phyloP scores from a whole-genome alignment of 2,797 vertebrate genomes.

The Rousettus madagascariensis region DNA sequence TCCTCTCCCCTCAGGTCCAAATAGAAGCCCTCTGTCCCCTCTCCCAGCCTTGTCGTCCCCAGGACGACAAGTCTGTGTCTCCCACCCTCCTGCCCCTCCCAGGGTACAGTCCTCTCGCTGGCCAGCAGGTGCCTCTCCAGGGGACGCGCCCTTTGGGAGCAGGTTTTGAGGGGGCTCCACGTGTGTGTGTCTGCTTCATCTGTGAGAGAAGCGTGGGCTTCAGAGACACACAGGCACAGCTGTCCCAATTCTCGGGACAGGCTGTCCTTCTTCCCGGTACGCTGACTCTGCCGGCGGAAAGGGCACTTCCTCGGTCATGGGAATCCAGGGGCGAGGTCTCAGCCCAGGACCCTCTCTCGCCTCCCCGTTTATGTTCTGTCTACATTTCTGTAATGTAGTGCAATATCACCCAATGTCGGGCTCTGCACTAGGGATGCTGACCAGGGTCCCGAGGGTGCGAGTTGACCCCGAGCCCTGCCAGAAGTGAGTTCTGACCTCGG shows the following conservation, averaged over 20 bases:
- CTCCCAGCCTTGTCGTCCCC: not conserved
- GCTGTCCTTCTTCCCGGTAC: not conserved
- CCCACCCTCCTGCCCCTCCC: too few relatives aligned
- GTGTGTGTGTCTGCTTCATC: not conserved
- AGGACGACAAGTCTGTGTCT: not conserved
- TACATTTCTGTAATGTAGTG: not conserved
- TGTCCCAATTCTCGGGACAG: too few relatives aligned
- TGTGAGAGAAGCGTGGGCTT: not conserved
- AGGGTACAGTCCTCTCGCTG: not conserved
- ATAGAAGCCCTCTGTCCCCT: too few relatives aligned
- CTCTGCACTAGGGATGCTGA: not conserved
- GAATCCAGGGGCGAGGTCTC: not conserved
- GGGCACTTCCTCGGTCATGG: not conserved
- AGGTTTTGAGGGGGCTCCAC: not conserved
- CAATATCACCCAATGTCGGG: not conserved
- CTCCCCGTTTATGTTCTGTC: not conserved
- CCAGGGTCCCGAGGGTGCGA: not conserved
- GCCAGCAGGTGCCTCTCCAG: not conserved
- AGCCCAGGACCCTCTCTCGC: not conserved
- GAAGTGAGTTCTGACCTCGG: not conserved
- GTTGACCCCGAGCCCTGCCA: not conserved
- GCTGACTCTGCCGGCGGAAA: not conserved
- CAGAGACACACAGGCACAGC: fast-evolving
- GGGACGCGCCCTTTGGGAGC: fast-evolving
- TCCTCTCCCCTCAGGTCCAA: not conserved